A percentile compares a stretch with the other conserved stretches of the same genome.
Evolutionary conservation across 2,888 invertebrate species (phyloP).

Genomic region (Mythimna pallens): DNA sequence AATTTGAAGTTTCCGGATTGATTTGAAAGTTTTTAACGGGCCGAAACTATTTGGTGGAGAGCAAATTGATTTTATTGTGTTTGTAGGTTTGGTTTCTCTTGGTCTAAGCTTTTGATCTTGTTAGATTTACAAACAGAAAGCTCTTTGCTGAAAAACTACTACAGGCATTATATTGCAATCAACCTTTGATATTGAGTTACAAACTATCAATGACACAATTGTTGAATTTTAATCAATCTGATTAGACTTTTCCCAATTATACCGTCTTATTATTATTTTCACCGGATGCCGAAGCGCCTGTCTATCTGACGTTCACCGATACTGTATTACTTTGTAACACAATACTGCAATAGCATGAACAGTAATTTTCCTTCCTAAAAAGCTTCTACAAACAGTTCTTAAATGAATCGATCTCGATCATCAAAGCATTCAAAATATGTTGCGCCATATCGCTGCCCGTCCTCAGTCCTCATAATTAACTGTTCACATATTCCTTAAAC

Average conservation of each 20-base stretch:
- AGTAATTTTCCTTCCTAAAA: not conserved
- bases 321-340: not conserved
- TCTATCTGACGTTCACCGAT: not conserved
- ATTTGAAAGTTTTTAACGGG: conserved; percentile 81
- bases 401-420: conserved; percentile 66
- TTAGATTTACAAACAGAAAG: conserved; percentile 29
- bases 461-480: conserved; percentile 84
- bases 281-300: not conserved
- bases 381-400: conserved; percentile 3
- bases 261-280: too few relatives aligned
- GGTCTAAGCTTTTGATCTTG: conserved; percentile 41
- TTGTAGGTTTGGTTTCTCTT: conserved; percentile 62
- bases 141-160: conserved; percentile 1
- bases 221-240: not conserved
- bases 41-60: conserved; percentile 66
- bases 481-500: conserved; percentile 89
- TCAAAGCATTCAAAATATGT: conserved; percentile 67
- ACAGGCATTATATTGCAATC: not conserved
- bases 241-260: too few relatives aligned
- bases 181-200: not conserved
- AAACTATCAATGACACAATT: not conserved
- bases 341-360: not conserved
- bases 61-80: conserved; percentile 72
- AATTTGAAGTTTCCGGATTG: conserved; percentile 87
- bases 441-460: conserved; percentile 72